These are phyloP conservation scores for Neotoxoptera formosana DNA, from an alignment of 1,140 invertebrate genomes.

Conservation along the genomic window DNA sequence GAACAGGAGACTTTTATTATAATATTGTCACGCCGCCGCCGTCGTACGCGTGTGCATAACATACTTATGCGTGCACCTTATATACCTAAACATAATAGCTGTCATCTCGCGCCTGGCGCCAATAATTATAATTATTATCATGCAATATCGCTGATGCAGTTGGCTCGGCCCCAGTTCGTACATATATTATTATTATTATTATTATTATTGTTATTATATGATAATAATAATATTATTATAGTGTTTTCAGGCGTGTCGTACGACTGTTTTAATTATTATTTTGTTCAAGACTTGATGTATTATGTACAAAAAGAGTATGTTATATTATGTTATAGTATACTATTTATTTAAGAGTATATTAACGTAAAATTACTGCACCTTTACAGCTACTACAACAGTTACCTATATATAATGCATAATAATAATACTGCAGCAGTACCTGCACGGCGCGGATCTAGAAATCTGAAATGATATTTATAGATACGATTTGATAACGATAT, in stretches of 20 bases:
- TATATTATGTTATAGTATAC: no score
- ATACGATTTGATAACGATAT: no score
- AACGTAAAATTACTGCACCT: background rate
- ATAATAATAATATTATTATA: background rate
- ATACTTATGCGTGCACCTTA: background rate
- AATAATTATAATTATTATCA: background rate
- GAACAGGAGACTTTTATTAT: background rate
- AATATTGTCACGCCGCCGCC: background rate
- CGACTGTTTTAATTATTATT: background rate
- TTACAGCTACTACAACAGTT: background rate
- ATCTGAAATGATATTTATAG: no score
- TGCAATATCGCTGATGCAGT: background rate
- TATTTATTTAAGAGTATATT: background rate
- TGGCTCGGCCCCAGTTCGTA: background rate
- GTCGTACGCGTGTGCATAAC: background rate
- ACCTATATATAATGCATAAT: background rate
- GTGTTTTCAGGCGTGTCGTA: background rate
- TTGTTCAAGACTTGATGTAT: background rate
- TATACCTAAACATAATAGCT: no score
- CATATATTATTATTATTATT: background rate
- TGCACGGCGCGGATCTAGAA: no score
- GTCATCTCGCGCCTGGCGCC: background rate
- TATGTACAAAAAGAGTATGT: no score
- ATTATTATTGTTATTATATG: no score
- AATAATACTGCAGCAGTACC: background rate